Conservation (phyloP, 2,797 vertebrate genomes). For the Eleutherodactylus coqui region DNA sequence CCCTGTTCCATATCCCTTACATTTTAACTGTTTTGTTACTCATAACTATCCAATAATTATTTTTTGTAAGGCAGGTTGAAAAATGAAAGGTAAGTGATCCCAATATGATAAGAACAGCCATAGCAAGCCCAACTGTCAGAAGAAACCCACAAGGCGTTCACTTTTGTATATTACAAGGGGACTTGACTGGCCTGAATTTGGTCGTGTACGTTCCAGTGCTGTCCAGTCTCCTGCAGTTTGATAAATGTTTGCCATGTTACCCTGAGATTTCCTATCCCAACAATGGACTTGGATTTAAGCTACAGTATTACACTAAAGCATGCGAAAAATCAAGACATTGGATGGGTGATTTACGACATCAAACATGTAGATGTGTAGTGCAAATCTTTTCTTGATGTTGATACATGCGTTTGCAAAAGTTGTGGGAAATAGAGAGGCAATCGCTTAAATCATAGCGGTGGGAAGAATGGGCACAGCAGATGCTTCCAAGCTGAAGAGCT, state of each 20-base stretch:
- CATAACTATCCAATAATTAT: neutral
- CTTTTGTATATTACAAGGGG: neutral
- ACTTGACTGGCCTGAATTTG: neutral
- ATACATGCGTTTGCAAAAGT: neutral
- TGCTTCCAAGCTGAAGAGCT: neutral
- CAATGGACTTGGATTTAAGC: constrained; percentile 10
- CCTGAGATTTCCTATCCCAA: constrained; percentile 15
- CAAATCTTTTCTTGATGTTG: neutral
- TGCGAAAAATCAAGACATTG: neutral
- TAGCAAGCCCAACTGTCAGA: neutral
- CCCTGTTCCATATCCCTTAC: neutral
- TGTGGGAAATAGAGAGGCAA: neutral
- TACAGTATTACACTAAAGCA: neutral
- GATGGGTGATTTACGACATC: neutral
- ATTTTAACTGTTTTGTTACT: neutral
- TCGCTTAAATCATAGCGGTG: neutral
- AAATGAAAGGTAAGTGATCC: constrained; percentile 28
- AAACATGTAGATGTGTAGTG: neutral
- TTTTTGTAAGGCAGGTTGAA: constrained; percentile 15
- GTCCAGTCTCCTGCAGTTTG: constrained; percentile 19
- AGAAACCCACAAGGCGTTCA: neutral
- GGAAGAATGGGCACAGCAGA: neutral
- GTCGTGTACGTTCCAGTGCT: neutral
- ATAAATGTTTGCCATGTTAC: neutral
- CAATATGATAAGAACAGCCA: neutral